Evolutionary conservation across 2,113 vertebrate species (phyloP), one percentile per base, ranked within the genome.

Genomic region (Neoarius graeffei): DNA sequence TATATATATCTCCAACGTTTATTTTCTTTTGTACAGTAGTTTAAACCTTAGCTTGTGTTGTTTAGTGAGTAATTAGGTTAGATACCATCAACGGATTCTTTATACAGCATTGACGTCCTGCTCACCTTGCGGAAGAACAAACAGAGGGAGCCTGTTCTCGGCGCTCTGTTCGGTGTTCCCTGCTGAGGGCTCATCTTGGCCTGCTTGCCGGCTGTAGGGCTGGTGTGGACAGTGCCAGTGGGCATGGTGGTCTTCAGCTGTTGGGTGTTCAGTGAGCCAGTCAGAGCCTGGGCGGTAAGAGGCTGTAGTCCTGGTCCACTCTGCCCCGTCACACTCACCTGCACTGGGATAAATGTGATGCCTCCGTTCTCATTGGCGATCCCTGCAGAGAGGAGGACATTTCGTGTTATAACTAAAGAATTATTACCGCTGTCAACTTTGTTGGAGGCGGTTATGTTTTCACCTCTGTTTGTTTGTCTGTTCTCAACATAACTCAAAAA

Each of bases 91-190:
- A 13, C 17, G 2, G 5, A 30, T 17, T 84, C 66, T 23, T 69
- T 56, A 69, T 19, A 54, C 64, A 42, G 15, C 56, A 17, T 23
- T 76, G 30, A 42, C 19, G 19, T 62, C 13, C 48, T 84, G 57
- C 77, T 62, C 66, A 98, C 98, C 97, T 99, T 99, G 89, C 98
- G 97, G 93, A 99, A 99, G 93, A 99, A 99, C 35, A 99, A 95
- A 0, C 97, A 97, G 87, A 99, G 94, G 0, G 98, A 99, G 0
- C 98, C 98, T 0, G 97, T 99, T 91, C 93, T 96, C 81, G 95
- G 96, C 0, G 97, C 97, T 80, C 93, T 97, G 59, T 91, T 92
- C 25, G 52, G 25, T 80, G 87, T 87, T 79, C 82, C 87, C 76
- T 87, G 87, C 27, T 85, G 87, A 85, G 85, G 57, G 82, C 30